A percentile compares a stretch with the other conserved stretches of the same genome.
These are phyloP conservation scores for Abramis brama DNA, from an alignment of 2,113 vertebrate species.

Conservation along the genomic window DNA sequence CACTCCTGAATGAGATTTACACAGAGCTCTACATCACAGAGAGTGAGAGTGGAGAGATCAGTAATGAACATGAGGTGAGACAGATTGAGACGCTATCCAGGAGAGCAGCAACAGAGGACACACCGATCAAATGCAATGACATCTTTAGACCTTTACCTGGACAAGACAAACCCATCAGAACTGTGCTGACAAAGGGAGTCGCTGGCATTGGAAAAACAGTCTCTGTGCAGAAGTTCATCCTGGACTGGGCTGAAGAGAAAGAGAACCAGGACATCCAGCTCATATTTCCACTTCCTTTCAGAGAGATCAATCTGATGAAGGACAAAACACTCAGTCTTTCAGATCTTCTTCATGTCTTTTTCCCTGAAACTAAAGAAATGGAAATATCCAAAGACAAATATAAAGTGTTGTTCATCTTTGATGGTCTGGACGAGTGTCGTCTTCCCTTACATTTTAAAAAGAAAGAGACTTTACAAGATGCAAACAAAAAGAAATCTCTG, in stretches of 20 bases:
- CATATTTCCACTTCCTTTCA: background rate
- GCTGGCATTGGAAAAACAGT: slow-evolving; percentile 12
- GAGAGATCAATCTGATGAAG: background rate
- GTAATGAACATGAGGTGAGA: slow-evolving; percentile 37
- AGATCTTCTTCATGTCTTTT: background rate
- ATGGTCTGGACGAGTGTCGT: background rate
- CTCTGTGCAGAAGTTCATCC: background rate
- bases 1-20: slow-evolving; percentile 43
- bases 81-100: slow-evolving; percentile 34
- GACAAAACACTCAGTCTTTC: background rate
- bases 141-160: slow-evolving; percentile 6
- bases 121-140: background rate
- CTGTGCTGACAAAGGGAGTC: slow-evolving; percentile 15
- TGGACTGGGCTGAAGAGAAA: slow-evolving; percentile 2
- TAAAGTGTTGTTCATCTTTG: background rate
- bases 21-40: slow-evolving; percentile 49
- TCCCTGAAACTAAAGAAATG: background rate
- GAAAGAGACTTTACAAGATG: too few relatives aligned
- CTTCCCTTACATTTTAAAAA: background rate
- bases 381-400: background rate
- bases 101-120: background rate
- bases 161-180: background rate
- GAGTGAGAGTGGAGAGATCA: slow-evolving; percentile 1
- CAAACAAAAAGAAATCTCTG: too few relatives aligned
- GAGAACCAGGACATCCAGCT: background rate